Evolutionary conservation across 2,797 vertebrate genomes (phyloP), one percentile per base, ranked within the genome.

Genomic region (Yasuhikotakia modesta): DNA sequence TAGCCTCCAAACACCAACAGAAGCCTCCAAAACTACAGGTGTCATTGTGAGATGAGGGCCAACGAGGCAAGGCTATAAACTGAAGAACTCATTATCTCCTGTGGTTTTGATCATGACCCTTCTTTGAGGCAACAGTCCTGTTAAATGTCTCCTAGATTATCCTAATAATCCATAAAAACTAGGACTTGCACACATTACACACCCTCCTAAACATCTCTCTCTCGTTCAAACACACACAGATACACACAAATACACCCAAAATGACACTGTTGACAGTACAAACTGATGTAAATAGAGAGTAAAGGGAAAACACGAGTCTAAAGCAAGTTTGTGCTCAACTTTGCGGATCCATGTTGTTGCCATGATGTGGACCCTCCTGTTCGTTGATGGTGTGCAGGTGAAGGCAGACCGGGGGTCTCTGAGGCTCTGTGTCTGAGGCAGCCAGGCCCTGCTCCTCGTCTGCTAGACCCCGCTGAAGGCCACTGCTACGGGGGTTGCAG

Each of bases 321-420:
- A 70, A 67, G n/a, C 58, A 27, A 73, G 69, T 80, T 76, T 76
- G 74, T 83, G 85, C 79, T 88, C 84, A 88, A 70, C 70, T 86
- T 66, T 85, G 85, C 16, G 79, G 75, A 7, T 85, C 83, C 12
- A 80, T 65, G 84, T 87, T 91, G 88, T 79, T 91, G 80, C 87
- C 82, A 71, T 92, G 90, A 82, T 91, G 91, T 46, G 92, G 90
- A 58, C 91, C 93, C 83, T 95, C 95, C 88, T 95, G 94, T 87
- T 95, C 94, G 0, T 93, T 94, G 90, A 95, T 95, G 85, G 95
- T 95, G 86, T 95, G 95, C 85, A 96, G 89, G 81, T 94, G 90
- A 65, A 95, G 91, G 84, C 92, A 93, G 6, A 91, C 87, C 0
- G 93, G 92, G 4, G 89, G 91, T 78, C 89, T 90, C 1, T 91